These are phyloP conservation scores for Dolichopus griseipennis DNA, from an alignment of 2,888 invertebrate genomes.

Conservation along the genomic window DNA sequence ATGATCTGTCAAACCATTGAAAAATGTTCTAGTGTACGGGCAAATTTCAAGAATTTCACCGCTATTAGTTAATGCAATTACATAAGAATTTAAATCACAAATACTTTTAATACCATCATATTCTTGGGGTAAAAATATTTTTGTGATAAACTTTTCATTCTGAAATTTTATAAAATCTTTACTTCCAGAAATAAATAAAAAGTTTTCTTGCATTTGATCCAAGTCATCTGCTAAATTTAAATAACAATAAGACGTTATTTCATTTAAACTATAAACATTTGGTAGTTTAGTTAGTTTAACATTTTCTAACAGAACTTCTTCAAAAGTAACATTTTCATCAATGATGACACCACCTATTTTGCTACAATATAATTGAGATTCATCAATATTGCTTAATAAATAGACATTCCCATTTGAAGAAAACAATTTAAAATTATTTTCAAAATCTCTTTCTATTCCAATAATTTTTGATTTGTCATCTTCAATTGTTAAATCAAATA, in stretches of 20 bases:
- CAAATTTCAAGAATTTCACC: slow-evolving; percentile 39
- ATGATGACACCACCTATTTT: slow-evolving; percentile 28
- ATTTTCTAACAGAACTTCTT: slow-evolving; percentile 18
- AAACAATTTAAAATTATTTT: slow-evolving; percentile 29
- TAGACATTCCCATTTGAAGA: slow-evolving; percentile 39
- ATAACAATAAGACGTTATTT: slow-evolving; percentile 24
- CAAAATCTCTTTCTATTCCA: slow-evolving; percentile 30
- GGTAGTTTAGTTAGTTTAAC: slow-evolving; percentile 26
- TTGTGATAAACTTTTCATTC: slow-evolving; percentile 23
- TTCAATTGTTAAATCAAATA: slow-evolving; percentile 35
- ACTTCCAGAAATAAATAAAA: slow-evolving; percentile 26
- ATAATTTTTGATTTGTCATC: slow-evolving; percentile 36
- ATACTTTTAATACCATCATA: slow-evolving; percentile 34
- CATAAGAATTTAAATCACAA: slow-evolving; percentile 33
- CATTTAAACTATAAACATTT: slow-evolving; percentile 24
- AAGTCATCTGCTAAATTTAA: slow-evolving; percentile 8
- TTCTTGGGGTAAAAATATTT: slow-evolving; percentile 27
- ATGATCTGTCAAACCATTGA: slow-evolving; percentile 14
- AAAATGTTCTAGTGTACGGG: slow-evolving; percentile 30
- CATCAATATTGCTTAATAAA: slow-evolving; percentile 31
- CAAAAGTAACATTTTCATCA: slow-evolving; percentile 28
- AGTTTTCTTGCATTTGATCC: slow-evolving; percentile 15
- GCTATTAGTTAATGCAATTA: slow-evolving; percentile 33
- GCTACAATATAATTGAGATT: slow-evolving; percentile 30
- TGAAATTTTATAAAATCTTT: slow-evolving; percentile 26